Percentiles rank a stretch among this genome's conserved stretches.
Conservation (phyloP, 2,888 invertebrate genomes). For the Electrophaes corylata region DNA sequence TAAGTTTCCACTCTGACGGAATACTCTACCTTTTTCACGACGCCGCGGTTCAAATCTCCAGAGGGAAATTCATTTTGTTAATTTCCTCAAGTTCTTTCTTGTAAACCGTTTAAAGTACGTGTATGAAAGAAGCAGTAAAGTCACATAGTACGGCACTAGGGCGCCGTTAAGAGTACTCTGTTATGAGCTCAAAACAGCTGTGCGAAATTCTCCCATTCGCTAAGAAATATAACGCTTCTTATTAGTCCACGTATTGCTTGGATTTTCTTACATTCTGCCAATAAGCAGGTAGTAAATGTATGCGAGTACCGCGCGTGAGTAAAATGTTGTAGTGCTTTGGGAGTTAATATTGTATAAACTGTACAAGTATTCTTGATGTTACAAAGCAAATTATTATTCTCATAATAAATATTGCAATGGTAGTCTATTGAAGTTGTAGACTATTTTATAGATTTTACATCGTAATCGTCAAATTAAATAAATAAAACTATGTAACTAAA, state of each 20-base stretch:
- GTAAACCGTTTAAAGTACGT: constrained; percentile 25
- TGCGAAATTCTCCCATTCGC: constrained; percentile 63
- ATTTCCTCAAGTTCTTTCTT: constrained; percentile 26
- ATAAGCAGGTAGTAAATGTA: constrained; percentile 41
- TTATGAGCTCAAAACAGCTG: constrained; percentile 64
- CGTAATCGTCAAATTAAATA: too few relatives aligned
- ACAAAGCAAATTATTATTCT: not conserved
- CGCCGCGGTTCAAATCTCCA: constrained; percentile 3
- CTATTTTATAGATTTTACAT: too few relatives aligned
- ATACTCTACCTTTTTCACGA: not conserved
- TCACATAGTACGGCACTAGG: constrained; percentile 40
- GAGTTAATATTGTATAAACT: constrained; percentile 8
- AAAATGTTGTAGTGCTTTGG: constrained; percentile 19
- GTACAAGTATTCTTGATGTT: constrained; percentile 2
- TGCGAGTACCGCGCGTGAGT: constrained; percentile 20
- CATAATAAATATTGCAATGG: not conserved
- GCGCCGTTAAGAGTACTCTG: constrained; percentile 28
- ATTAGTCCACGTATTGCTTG: constrained; percentile 60
- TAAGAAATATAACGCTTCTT: constrained; percentile 67
- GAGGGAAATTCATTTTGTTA: constrained; percentile 20
- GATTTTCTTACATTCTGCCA: constrained; percentile 46
- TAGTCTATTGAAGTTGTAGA: not conserved
- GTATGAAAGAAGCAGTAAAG: constrained; percentile 36
- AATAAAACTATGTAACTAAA: too few relatives aligned
- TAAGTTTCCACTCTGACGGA: constrained; percentile 1